phyloP scores from a whole-genome alignment of 2,888 invertebrate species.

The Oscheius onirici region DNA sequence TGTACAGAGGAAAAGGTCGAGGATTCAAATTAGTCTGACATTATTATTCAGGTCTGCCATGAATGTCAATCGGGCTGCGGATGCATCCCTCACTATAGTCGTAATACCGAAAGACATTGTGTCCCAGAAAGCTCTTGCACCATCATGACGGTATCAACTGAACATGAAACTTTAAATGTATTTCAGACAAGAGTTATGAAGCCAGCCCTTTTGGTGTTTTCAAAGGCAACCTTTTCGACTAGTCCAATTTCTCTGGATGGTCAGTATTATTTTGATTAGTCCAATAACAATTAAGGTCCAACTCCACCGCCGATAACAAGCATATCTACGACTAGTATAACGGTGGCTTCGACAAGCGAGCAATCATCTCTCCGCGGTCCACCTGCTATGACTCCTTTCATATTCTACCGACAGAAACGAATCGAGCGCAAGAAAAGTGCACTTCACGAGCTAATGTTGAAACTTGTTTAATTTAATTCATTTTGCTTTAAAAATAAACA shows the following conservation, averaged over 20 bases:
- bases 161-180: too few relatives aligned
- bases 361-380: constrained; percentile 16
- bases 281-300: not conserved
- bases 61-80: constrained; percentile 13
- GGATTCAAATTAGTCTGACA: not conserved
- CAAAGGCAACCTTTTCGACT: too few relatives aligned
- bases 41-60: constrained; percentile 2
- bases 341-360: not conserved
- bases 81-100: constrained; percentile 2
- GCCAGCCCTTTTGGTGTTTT: too few relatives aligned
- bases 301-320: not conserved
- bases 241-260: too few relatives aligned
- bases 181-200: too few relatives aligned
- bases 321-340: not conserved
- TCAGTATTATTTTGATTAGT: too few relatives aligned
- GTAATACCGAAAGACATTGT: not conserved
- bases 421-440: constrained; percentile 12
- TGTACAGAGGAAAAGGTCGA: constrained; percentile 4
- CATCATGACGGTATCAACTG: too few relatives aligned
- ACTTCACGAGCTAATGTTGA: too few relatives aligned
- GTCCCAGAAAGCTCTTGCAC: not conserved
- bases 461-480: not conserved
- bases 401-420: constrained; percentile 29
- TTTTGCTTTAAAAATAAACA: not conserved
- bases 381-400: constrained; percentile 32